Base-by-base conservation (phyloP, 2,888 invertebrate genomes). In the Caenorhabditis sp. region DNA sequence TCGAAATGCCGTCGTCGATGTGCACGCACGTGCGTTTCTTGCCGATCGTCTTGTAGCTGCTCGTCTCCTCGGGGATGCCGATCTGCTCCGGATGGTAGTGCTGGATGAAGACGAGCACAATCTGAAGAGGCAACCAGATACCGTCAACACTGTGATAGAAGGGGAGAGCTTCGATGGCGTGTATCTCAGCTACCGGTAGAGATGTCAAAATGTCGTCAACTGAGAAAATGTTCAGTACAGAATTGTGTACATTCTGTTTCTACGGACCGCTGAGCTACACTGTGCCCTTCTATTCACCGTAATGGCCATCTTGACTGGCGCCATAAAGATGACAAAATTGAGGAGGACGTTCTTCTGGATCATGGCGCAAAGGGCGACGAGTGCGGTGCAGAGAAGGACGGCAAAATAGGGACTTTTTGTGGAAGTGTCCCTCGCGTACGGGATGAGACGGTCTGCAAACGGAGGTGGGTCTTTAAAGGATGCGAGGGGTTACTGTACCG, bases 61-160 rank as follows among this genome's bases (percentile, higher is more conserved):
- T 78, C 1, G 79, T 82, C 35, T 82, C 82, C 22, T 82, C 79
- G 1, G 77, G 80, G 26, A 82, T 74, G 9, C 82, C 82, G 26
- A 82, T 61, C 26, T 71, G 80, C 32, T 80, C 79, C 2, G 78
- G 77, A 11, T 65, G 65, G 32, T 74, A 82, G 35, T 82, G 82
- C 62, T 82, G 82, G 24, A 80, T 11, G 61, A 76, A 79, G 20
- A 75, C 75, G 22, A 82, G 77, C 24, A 66, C 35, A n/a, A 80
- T 74, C 78, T 78, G 35, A n/a, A 73, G 17, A 6, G 13, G 9
- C 46, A 13, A 8, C 20, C 15, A 41, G 15, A 41, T 5, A 24
- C 24, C n/a, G n/a, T n/a, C n/a, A n/a, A n/a, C n/a, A n/a, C n/a
- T n/a, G n/a, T n/a, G n/a, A n/a, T n/a, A n/a, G n/a, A n/a, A n/a